Percentiles rank a stretch among this genome's conserved stretches.
phyloP scores from a whole-genome alignment of 2,797 vertebrate species.

The Gymnodraco acuticeps region DNA sequence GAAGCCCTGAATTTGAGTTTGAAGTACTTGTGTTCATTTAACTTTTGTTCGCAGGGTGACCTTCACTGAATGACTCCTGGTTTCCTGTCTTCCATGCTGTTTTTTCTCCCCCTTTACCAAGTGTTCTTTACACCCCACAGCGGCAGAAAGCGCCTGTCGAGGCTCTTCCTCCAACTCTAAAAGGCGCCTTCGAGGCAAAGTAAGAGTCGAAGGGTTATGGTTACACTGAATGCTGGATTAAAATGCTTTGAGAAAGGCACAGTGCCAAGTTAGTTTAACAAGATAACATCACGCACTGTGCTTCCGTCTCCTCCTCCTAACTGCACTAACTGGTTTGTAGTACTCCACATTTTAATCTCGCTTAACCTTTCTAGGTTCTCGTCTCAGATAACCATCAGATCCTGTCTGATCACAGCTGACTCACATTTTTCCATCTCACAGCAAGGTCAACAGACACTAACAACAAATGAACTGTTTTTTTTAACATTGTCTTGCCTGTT shows the following conservation, averaged over 20 bases:
- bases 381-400: conserved; percentile 25
- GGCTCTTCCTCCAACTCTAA: conserved; percentile 78
- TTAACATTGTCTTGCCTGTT: not conserved
- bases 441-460: conserved; percentile 1
- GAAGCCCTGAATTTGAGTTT: not conserved
- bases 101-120: conserved; percentile 31
- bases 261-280: not conserved
- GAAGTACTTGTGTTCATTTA: not conserved
- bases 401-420: not conserved
- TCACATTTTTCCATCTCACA: conserved; percentile 36
- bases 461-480: conserved; percentile 24
- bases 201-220: conserved; percentile 60
- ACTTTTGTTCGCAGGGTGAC: not conserved
- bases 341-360: not conserved
- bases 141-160: conserved; percentile 66
- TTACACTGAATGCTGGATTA: conserved; percentile 9
- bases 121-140: conserved; percentile 48
- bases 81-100: conserved; percentile 25
- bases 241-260: conserved; percentile 16
- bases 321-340: not conserved
- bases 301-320: conserved; percentile 9
- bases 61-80: conserved; percentile 4
- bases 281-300: not conserved
- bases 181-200: conserved; percentile 69
- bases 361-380: conserved; percentile 25